Conservation (phyloP, 2,113 vertebrate genomes). For the Oxyruncus cristatus region DNA sequence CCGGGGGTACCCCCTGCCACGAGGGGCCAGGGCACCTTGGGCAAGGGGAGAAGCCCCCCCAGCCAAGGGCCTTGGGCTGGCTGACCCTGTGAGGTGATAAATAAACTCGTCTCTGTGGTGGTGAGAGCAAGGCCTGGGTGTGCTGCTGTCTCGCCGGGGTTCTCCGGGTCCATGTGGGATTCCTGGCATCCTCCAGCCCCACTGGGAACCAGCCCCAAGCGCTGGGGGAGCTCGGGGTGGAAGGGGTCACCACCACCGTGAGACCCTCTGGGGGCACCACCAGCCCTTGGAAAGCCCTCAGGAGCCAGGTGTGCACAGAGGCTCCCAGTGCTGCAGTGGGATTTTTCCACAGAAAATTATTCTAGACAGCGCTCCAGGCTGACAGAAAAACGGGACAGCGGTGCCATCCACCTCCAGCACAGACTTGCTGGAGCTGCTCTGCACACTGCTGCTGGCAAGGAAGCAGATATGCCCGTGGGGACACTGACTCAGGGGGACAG, state of each 20-base stretch:
- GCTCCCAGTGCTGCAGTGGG: accelerated
- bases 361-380: accelerated
- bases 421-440: background rate
- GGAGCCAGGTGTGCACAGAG: background rate
- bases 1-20: accelerated
- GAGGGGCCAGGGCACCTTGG: accelerated
- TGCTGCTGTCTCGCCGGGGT: accelerated
- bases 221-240: background rate
- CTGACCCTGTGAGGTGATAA: accelerated
- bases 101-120: accelerated
- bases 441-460: accelerated
- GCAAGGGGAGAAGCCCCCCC: background rate
- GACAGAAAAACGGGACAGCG: accelerated
- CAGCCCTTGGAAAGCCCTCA: background rate
- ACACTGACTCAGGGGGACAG: accelerated
- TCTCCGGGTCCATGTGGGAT: accelerated
- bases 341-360: background rate
- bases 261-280: accelerated
- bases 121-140: background rate
- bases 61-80: background rate
- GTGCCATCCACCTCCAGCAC: background rate
- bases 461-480: background rate
- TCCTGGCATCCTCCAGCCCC: background rate
- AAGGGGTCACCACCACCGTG: accelerated
- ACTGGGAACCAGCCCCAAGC: accelerated